phyloP scores from a whole-genome alignment of 1,140 invertebrate genomes.

The Pseudomyrmex pallidus region DNA sequence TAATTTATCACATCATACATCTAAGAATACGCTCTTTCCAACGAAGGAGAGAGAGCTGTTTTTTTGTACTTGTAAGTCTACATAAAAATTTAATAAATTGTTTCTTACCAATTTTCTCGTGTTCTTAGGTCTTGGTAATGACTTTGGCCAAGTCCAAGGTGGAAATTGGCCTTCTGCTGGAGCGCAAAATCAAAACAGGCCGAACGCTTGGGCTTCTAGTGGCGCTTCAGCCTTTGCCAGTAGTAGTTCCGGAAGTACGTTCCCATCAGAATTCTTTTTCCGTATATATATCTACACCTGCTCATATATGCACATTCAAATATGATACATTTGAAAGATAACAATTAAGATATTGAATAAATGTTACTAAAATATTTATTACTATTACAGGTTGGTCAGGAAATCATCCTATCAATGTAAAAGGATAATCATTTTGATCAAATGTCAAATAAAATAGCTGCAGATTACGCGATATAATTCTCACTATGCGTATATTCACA shows the following conservation, averaged over 20 bases:
- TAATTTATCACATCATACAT: conserved; percentile 27
- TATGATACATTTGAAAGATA: neutral
- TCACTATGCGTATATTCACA: too few relatives aligned
- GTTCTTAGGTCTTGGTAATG: neutral
- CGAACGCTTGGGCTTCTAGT: conserved; percentile 53
- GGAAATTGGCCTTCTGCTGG: conserved; percentile 38
- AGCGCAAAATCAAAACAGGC: conserved; percentile 22
- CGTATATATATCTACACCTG: too few relatives aligned
- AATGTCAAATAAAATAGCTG: conserved; percentile 17
- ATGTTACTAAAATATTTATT: conserved; percentile 10
- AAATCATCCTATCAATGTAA: conserved; percentile 26
- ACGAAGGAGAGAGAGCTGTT: too few relatives aligned
- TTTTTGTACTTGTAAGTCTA: neutral
- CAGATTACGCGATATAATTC: neutral
- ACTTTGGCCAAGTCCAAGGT: conserved; percentile 5
- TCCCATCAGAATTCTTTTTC: neutral
- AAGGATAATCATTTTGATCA: conserved; percentile 38
- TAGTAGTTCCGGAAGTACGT: conserved; percentile 59
- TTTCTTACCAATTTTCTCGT: neutral
- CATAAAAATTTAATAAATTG: conserved; percentile 1
- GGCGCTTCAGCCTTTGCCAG: conserved; percentile 58
- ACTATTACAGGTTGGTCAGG: conserved; percentile 39
- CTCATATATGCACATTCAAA: neutral
- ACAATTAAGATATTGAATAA: neutral
- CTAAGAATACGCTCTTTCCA: too few relatives aligned